Percentiles rank a stretch among this genome's conserved stretches.
phyloP scores from a whole-genome alignment of 2,888 invertebrate species.

The Malachius bipustulatus region DNA sequence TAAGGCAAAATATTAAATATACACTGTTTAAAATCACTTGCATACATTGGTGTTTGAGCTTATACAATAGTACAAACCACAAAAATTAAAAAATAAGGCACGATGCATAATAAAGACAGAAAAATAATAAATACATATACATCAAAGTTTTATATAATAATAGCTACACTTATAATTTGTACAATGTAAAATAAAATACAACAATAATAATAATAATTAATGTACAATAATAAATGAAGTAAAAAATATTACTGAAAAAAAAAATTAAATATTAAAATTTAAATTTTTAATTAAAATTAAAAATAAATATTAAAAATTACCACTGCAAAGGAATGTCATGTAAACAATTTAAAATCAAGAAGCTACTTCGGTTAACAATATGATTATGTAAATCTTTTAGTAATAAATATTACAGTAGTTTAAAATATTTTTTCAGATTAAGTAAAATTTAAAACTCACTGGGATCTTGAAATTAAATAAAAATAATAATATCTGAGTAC shows the following conservation, averaged over 20 bases:
- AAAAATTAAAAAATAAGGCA: conserved; percentile 23
- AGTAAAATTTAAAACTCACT: too few species aligned
- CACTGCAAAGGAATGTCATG: conserved; percentile 22
- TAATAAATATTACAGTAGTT: too few species aligned
- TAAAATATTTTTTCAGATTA: too few species aligned
- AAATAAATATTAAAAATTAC: too few species aligned
- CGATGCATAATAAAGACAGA: conserved; percentile 11
- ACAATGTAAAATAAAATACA: conserved; percentile 23
- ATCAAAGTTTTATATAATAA: too few species aligned
- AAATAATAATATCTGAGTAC: too few species aligned
- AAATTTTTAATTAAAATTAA: too few species aligned
- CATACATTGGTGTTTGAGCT: conserved; percentile 10
- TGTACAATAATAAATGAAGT: conserved; percentile 9
- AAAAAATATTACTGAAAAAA: conserved; percentile 3
- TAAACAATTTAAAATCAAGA: conserved; percentile 13
- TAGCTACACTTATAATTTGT: conserved; percentile 18
- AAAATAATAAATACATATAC: conserved; percentile 13
- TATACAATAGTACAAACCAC: conserved; percentile 8
- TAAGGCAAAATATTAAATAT: conserved; percentile 22
- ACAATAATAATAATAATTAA: conserved; percentile 9
- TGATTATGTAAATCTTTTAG: too few species aligned
- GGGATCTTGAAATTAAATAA: too few species aligned
- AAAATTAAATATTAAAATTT: too few species aligned
- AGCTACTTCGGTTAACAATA: too few species aligned
- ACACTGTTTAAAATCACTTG: conserved; percentile 14